Conservation (phyloP, 1,140 invertebrate genomes). For the Tetramorium simillimum region DNA sequence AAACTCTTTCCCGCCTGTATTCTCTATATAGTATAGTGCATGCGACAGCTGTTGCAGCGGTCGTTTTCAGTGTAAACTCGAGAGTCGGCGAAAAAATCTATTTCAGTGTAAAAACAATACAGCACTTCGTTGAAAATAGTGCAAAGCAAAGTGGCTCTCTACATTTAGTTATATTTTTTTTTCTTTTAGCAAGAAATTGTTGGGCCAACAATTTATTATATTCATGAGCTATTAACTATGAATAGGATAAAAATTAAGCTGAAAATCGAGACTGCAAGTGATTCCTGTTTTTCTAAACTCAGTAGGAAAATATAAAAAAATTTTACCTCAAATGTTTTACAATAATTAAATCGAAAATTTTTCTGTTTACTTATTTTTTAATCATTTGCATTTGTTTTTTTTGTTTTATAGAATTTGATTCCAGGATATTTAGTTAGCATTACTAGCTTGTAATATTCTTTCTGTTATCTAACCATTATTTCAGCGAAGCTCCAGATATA, state of each 20-base stretch:
- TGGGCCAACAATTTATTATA: neutral
- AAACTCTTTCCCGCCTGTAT: constrained; percentile 7
- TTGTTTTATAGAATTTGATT: neutral
- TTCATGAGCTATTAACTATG: neutral
- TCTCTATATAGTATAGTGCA: constrained; percentile 5
- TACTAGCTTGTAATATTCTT: neutral
- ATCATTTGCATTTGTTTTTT: neutral
- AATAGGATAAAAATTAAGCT: neutral
- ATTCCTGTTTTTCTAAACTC: neutral
- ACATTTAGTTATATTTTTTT: constrained; percentile 3
- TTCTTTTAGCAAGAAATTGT: neutral
- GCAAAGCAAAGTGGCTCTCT: neutral
- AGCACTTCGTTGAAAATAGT: constrained; percentile 20
- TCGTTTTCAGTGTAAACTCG: constrained; percentile 41
- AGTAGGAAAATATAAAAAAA: neutral
- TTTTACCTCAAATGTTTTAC: neutral
- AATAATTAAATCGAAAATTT: neutral
- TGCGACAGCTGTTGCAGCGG: constrained; percentile 32
- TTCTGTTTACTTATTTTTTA: constrained; percentile 2
- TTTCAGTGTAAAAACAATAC: constrained; percentile 47
- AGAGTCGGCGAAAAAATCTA: constrained; percentile 34
- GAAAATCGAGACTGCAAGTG: neutral
- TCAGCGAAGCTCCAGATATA: neutral
- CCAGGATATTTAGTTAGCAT: neutral
- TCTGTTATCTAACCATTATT: constrained; percentile 5